A percentile compares a stretch with the other conserved stretches of the same genome.
Conservation (phyloP, 2,797 vertebrate species). For the Glyptemys insculpta region DNA sequence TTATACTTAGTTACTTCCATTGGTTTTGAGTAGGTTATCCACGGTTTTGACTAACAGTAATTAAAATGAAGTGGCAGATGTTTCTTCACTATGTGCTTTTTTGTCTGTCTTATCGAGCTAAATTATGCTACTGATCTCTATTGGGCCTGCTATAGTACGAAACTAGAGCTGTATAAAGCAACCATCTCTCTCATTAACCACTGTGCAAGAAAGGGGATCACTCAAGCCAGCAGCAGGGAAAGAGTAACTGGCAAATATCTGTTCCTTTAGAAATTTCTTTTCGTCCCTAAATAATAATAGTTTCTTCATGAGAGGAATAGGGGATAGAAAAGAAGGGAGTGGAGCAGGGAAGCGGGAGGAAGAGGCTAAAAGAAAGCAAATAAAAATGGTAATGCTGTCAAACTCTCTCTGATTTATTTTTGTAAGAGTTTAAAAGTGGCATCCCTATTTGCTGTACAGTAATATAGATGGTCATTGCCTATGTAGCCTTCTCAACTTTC, state of each 20-base stretch:
- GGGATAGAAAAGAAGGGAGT: neutral
- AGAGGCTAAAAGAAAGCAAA: neutral
- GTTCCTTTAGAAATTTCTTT: neutral
- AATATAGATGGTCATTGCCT: neutral
- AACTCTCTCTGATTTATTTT: neutral
- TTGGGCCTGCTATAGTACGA: neutral
- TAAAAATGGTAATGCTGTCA: neutral
- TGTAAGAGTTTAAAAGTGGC: neutral
- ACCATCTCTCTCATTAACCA: neutral
- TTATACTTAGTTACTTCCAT: neutral
- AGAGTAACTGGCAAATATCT: neutral
- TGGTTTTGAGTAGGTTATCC: neutral
- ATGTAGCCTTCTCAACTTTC: neutral
- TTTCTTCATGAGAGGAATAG: neutral
- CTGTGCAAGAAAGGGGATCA: neutral
- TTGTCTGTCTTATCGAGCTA: rapidly evolving
- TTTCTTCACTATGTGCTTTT: neutral
- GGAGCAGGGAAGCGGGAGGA: neutral
- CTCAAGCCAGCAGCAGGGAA: neutral
- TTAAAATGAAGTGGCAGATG: neutral
- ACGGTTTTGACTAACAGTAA: neutral
- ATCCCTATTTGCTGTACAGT: neutral
- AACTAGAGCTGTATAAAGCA: neutral
- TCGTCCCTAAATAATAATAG: neutral
- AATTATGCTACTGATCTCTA: neutral